Base-by-base conservation (phyloP, 37 sponge, comb jelly and placozoan species). In the Beroe forskalii region DNA sequence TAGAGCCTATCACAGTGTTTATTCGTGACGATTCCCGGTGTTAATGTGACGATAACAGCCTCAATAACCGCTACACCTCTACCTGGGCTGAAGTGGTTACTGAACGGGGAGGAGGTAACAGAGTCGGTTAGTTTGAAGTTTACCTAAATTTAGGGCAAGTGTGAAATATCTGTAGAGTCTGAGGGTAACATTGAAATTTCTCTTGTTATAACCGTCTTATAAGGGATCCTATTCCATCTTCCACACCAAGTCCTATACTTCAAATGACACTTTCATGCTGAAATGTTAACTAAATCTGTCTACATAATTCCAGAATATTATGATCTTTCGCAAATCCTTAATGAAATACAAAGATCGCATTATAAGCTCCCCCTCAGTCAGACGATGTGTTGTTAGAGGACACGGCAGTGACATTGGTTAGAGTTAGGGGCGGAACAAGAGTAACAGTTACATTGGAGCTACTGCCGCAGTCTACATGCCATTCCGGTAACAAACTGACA, bases 401-500 rank as follows among this genome's bases (percentile, higher is more conserved):
- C 1, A 14, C 38, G 8, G 32, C 33, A 69, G 19, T 69, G 19
- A 69, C 72, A 4, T 25, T 80, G 55, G 44, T 80, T 4, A 6
- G 35, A 6, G 55, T 80, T 1, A 1, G 4, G 12, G 86, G 86
- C 1, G 86, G 86, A 23, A 12, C 86, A 42, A 17, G 48, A 44
- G 27, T 28, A 12, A 48, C 42, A n/a, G 86, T 80, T 6, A 25
- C 86, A 25, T 27, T 80, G 28, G 55, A 80, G 30, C 44, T 80
- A 4, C 40, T 80, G 28, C 86, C 86, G 9, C 24, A 6, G 4
- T 80, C 86, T 4, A 20, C 86, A 17, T 80, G 86, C 42, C 86
- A 80, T 25, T 42, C 86, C 3, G 86, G 86, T 80, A 35, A 35
- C n/a, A n/a, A n/a, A n/a, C n/a, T n/a, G n/a, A n/a, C n/a, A n/a